Evolutionary conservation across 2,888 invertebrate genomes (phyloP), one percentile per base, ranked within the genome.

Genomic region (Luperina testacea): DNA sequence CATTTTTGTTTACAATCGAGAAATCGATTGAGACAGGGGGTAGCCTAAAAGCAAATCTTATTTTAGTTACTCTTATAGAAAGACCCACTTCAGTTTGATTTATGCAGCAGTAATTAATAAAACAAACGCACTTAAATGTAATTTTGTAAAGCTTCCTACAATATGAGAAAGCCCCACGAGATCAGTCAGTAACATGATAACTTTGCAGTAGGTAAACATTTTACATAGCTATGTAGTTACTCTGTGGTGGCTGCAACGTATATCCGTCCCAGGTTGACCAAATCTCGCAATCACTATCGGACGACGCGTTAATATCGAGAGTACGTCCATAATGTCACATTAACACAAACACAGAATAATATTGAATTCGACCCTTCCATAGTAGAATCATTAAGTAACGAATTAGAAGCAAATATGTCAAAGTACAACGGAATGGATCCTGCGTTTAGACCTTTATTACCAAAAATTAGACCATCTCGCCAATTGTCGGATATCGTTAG

Each of bases 251-350:
- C 24, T n/a, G 48, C 48, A 48, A 20, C 5, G 61, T 57, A 51
- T 45, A 79, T 79, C 70, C 67, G 17, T 51, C 32, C 27, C 51
- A 61, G n/a, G 38, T 51, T 53, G 67, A 79, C 75, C 68, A 72
- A 83, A 83, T 73, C 68, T 68, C 61, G 71, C 73, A 86, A 84
- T 83, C 83, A 83, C 13, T 71, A 74, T 69, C 42, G 80, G n/a
- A 65, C 67, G 64, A 65, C 64, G 59, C 48, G 64, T 86, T 86
- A 86, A 68, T 83, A 76, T 69, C 51, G 68, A 71, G 32, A 73
- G 70, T 69, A 48, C 67, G 70, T 79, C 51, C 68, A 69, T 79
- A 65, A 76, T 78, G 63, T 67, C n/a, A n/a, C n/a, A n/a, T n/a
- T n/a, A n/a, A n/a, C n/a, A n/a, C n/a, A n/a, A n/a, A n/a, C n/a